Evolutionary conservation across 2,113 vertebrate species (phyloP).

Genomic region (Syrrhaptes paradoxus): DNA sequence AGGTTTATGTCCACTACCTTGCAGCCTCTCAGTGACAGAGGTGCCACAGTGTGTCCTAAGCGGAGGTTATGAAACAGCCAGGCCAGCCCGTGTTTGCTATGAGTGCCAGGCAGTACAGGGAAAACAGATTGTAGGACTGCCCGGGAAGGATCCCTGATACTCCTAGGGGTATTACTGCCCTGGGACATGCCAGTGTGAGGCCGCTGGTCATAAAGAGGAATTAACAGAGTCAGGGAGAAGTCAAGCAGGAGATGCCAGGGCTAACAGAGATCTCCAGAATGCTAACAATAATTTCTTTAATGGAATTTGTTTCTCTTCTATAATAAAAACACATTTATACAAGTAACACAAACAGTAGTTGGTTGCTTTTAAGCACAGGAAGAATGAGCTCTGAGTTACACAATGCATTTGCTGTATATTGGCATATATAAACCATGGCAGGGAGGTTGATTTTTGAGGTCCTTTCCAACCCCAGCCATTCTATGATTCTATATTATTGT

Average conservation of each 20-base stretch:
- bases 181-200: background rate
- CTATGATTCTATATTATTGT: background rate
- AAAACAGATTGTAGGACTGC: background rate
- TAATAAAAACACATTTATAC: background rate
- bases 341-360: background rate
- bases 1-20: accelerated
- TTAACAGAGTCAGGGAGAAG: background rate
- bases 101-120: background rate
- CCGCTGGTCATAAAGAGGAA: background rate
- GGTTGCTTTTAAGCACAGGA: background rate
- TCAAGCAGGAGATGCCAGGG: background rate
- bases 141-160: background rate
- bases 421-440: too few relatives aligned
- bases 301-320: background rate
- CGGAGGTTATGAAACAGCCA: background rate
- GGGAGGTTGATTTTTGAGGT: too few relatives aligned
- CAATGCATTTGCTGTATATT: background rate
- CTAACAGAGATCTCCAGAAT: background rate
- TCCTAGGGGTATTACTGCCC: background rate
- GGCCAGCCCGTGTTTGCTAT: background rate
- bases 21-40: background rate
- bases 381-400: background rate
- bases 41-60: accelerated
- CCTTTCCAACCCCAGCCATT: too few relatives aligned
- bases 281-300: background rate